These are phyloP conservation scores for Candidula unifasciata DNA, from an alignment of 2,888 invertebrate species.

Conservation along the genomic window DNA sequence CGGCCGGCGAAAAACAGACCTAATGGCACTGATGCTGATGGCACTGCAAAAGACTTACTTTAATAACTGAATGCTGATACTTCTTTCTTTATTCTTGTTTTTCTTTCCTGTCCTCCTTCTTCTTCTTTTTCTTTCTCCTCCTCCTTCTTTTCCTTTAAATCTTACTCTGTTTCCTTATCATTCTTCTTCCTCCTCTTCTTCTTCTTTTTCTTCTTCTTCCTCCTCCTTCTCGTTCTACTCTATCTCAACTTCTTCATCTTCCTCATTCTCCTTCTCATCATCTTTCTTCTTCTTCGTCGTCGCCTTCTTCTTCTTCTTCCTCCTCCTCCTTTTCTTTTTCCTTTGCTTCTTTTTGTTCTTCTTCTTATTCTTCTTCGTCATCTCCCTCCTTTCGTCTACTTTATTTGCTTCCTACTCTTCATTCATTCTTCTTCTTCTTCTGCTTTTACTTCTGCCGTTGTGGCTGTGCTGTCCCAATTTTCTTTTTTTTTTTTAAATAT, in stretches of 20 bases:
- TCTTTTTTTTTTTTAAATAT: too few species aligned
- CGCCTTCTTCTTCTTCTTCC: not conserved
- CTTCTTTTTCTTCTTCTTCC: not conserved
- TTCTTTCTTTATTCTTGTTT: not conserved
- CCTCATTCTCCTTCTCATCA: too few species aligned
- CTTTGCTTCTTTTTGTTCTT: not conserved
- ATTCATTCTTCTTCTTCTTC: not conserved
- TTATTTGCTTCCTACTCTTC: too few species aligned
- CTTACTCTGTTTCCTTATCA: not conserved
- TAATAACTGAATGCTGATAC: too few species aligned
- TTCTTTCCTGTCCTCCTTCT: not conserved
- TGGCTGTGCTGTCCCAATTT: too few species aligned
- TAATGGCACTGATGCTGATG: too few species aligned
- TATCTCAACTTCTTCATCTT: not conserved
- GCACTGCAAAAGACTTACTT: too few species aligned
- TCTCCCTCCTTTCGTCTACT: too few species aligned
- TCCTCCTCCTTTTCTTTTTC: not conserved
- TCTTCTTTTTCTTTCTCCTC: not conserved
- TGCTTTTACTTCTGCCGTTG: too few species aligned
- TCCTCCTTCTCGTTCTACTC: not conserved
- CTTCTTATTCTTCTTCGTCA: too few species aligned
- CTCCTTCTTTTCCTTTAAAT: not conserved
- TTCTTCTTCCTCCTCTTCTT: not conserved
- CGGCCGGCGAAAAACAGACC: too few species aligned
- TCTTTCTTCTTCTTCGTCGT: too few species aligned